phyloP scores from a whole-genome alignment of 1,140 invertebrate species.

The Trachelipus rathkii region DNA sequence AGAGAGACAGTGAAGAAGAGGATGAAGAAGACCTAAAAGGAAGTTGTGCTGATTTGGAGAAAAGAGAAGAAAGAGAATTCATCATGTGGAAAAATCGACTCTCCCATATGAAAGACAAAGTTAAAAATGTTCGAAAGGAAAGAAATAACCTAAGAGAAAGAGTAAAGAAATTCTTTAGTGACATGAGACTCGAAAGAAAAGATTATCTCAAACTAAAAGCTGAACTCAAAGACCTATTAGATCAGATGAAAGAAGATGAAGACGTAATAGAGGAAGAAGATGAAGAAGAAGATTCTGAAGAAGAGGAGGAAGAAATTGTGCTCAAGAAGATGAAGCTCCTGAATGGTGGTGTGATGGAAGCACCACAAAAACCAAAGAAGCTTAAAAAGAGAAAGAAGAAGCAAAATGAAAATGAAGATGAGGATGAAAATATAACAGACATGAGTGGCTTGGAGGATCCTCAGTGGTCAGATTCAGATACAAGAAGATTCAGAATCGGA shows the following conservation, averaged over 20 bases:
- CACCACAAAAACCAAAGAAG: constrained; percentile 39
- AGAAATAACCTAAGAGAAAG: constrained; percentile 33
- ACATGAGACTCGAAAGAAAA: constrained; percentile 35
- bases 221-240: constrained; percentile 38
- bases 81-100: constrained; percentile 36
- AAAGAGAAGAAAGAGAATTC: constrained; percentile 34
- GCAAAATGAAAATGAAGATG: constrained; percentile 31
- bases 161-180: constrained; percentile 35
- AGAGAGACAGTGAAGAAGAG: constrained; percentile 30
- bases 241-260: constrained; percentile 28
- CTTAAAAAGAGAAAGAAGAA: constrained; percentile 41
- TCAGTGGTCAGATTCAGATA: constrained; percentile 34
- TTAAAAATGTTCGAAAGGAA: constrained; percentile 35
- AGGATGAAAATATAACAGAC: constrained; percentile 31
- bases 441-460: constrained; percentile 32
- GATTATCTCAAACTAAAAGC: constrained; percentile 37
- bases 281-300: constrained; percentile 28
- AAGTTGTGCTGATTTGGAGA: constrained; percentile 28
- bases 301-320: constrained; percentile 32
- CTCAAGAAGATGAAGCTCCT: constrained; percentile 26
- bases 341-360: constrained; percentile 36
- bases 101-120: constrained; percentile 37
- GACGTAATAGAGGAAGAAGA: constrained; percentile 32
- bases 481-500: constrained; percentile 34
- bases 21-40: constrained; percentile 28